A percentile compares a stretch with the other conserved stretches of the same genome.
These are phyloP conservation scores for Thalassaphorura encarpata DNA, from an alignment of 1,140 invertebrate species.

Conservation along the genomic window DNA sequence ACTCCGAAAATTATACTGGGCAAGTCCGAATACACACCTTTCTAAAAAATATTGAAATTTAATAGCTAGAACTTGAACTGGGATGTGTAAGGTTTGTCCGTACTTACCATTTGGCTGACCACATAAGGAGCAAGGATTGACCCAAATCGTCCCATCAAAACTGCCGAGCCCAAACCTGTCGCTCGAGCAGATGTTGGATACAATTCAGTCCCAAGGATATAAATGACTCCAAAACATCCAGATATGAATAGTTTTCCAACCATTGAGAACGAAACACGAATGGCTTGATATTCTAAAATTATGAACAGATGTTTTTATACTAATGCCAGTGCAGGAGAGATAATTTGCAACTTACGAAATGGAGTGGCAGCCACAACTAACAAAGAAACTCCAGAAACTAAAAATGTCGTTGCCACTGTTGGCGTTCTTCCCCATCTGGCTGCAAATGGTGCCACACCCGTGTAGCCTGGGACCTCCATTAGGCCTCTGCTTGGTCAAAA, in stretches of 20 bases:
- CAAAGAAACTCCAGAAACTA: conserved; percentile 12
- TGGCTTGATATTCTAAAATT: background rate
- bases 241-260: conserved; percentile 40
- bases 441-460: conserved; percentile 1
- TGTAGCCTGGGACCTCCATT: conserved; percentile 27
- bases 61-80: background rate
- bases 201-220: conserved; percentile 39
- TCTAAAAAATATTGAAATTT: background rate
- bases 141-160: conserved; percentile 15
- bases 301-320: background rate
- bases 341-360: background rate
- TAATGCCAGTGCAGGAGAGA: background rate
- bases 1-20: conserved; percentile 17
- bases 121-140: conserved; percentile 14
- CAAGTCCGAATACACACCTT: conserved; percentile 2
- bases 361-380: background rate
- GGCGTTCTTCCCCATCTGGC: conserved; percentile 12
- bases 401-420: conserved; percentile 9
- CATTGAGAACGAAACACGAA: conserved; percentile 31
- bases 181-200: conserved; percentile 41
- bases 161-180: conserved; percentile 14
- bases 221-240: conserved; percentile 35
- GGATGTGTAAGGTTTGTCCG: background rate
- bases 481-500: too few species aligned
- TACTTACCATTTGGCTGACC: background rate